phyloP scores from a whole-genome alignment of 2,888 invertebrate species.

The Melieria omissa region DNA sequence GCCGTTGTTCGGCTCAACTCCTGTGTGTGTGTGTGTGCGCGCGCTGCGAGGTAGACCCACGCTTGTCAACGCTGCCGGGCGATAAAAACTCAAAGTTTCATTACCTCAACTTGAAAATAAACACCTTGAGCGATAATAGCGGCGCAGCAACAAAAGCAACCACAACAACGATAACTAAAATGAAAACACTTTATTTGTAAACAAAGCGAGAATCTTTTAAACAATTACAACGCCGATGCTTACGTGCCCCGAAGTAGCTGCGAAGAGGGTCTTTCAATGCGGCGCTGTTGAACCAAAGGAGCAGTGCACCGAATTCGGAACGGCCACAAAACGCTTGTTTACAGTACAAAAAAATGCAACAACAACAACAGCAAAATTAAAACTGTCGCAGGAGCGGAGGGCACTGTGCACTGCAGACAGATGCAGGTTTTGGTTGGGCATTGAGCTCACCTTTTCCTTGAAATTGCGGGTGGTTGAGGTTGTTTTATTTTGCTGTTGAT shows the following conservation, averaged over 20 bases:
- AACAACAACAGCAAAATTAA: too few species aligned
- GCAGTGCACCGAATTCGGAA: not conserved
- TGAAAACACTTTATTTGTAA: constrained; percentile 41
- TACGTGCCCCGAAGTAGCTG: constrained; percentile 29
- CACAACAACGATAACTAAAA: constrained; percentile 10
- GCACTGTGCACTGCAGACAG: constrained; percentile 1
- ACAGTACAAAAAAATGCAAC: constrained; percentile 22
- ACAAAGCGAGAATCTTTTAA: constrained; percentile 29
- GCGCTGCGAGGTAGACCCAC: constrained; percentile 11
- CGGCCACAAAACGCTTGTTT: constrained; percentile 27
- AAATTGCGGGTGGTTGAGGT: not conserved
- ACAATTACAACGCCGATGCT: constrained; percentile 4
- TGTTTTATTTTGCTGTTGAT: not conserved
- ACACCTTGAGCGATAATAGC: constrained; percentile 43
- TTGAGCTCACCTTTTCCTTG: constrained; percentile 33
- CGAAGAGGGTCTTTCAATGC: constrained; percentile 39
- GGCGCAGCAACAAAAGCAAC: not conserved
- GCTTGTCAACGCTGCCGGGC: constrained; percentile 29
- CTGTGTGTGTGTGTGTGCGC: not conserved
- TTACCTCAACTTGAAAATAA: constrained; percentile 54
- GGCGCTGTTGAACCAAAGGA: not conserved
- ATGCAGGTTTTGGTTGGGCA: constrained; percentile 8
- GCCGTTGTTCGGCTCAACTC: too few species aligned
- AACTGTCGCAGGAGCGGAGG: constrained; percentile 20
- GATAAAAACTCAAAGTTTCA: constrained; percentile 42